Percentiles rank a stretch among this genome's conserved stretches.
phyloP scores from a whole-genome alignment of 2,888 invertebrate genomes.

The Brachyptera putata region DNA sequence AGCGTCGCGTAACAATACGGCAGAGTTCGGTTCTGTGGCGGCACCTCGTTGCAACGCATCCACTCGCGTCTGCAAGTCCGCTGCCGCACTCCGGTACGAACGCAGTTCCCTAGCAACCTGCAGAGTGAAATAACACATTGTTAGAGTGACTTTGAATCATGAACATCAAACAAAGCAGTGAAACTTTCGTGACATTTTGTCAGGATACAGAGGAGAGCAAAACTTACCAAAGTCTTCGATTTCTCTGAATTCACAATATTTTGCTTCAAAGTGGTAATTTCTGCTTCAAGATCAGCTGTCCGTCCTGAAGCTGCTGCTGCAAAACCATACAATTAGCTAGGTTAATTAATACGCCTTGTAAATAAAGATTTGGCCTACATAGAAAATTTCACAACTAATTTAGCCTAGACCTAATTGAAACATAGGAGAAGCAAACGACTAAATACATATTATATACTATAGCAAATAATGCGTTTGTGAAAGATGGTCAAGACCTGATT shows the following conservation, averaged over 20 bases:
- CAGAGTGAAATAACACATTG: not conserved
- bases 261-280: conserved; percentile 18
- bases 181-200: not conserved
- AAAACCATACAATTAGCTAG: conserved; percentile 6
- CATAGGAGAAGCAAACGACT: too few species aligned
- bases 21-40: too few species aligned
- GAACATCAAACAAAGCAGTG: not conserved
- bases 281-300: conserved; percentile 22
- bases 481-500: too few species aligned
- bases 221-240: conserved; percentile 23
- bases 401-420: too few species aligned
- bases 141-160: not conserved
- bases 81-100: not conserved
- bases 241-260: conserved; percentile 21
- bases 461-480: too few species aligned
- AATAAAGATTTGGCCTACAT: too few species aligned
- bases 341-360: too few species aligned
- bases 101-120: not conserved
- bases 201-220: not conserved
- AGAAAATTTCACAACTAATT: too few species aligned
- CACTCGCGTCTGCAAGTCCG: not conserved
- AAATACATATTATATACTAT: too few species aligned
- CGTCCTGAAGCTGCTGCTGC: conserved; percentile 20
- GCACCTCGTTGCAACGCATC: not conserved
- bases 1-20: too few species aligned